Conservation (phyloP, 2,113 vertebrate genomes). For the Neomonachus schauinslandi region DNA sequence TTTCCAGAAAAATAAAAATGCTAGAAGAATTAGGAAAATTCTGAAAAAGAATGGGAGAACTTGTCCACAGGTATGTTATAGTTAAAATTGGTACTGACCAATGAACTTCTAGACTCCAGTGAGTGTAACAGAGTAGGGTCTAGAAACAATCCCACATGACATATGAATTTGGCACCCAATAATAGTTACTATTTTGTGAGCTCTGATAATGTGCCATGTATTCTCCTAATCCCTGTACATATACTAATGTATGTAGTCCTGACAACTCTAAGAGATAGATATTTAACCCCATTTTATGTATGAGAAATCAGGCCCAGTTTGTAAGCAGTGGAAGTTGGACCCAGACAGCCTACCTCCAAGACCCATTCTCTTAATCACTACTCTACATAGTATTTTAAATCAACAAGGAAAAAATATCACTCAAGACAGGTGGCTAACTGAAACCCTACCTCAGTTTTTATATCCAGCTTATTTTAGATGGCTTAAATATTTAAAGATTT, state of each 20-base stretch:
- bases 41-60: not conserved
- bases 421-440: not conserved
- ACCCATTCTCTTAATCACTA: not conserved
- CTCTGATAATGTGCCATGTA: not conserved
- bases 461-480: not conserved
- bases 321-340: not conserved
- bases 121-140: not conserved
- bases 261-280: not conserved
- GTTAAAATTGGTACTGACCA: not conserved
- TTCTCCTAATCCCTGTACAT: not conserved
- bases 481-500: slow-evolving; percentile 1
- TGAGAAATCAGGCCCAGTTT: not conserved
- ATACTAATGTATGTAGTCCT: not conserved
- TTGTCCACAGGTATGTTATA: not conserved
- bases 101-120: not conserved
- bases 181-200: not conserved
- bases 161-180: not conserved
- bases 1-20: not conserved
- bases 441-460: not conserved
- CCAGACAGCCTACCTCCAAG: not conserved
- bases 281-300: not conserved
- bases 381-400: not conserved
- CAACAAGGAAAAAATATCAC: not conserved
- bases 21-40: not conserved
- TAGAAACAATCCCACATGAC: not conserved